Percentiles rank a stretch among this genome's conserved stretches.
Conservation (phyloP, 1,140 invertebrate genomes). For the Solenopsis fugax region DNA sequence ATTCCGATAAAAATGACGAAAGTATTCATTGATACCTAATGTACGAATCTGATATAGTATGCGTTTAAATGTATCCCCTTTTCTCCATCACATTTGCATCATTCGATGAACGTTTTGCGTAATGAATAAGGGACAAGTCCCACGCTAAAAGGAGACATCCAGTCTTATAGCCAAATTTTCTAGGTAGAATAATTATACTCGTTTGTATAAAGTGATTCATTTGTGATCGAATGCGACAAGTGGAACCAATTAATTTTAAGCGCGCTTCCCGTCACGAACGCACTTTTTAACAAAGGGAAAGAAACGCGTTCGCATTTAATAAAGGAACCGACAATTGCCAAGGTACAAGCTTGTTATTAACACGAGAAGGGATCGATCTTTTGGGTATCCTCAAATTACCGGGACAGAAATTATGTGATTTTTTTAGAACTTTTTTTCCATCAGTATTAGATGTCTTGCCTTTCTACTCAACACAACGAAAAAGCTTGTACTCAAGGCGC, state of each 20-base stretch:
- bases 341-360: conserved; percentile 45
- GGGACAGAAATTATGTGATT: conserved; percentile 11
- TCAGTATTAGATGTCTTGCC: conserved; percentile 61
- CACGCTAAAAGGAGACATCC: conserved; percentile 6
- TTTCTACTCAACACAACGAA: conserved; percentile 55
- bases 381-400: background rate
- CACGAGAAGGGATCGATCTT: background rate
- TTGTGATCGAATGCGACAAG: conserved; percentile 45
- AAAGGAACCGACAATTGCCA: background rate
- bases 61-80: conserved; percentile 20
- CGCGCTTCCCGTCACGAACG: conserved; percentile 7
- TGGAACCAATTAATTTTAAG: conserved; percentile 64
- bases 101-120: conserved; percentile 9
- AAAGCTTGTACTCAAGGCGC: conserved; percentile 24
- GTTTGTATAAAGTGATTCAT: conserved; percentile 54
- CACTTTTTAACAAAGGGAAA: background rate
- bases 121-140: background rate
- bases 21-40: background rate
- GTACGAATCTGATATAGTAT: background rate
- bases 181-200: conserved; percentile 46
- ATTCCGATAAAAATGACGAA: background rate
- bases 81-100: background rate
- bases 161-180: conserved; percentile 52
- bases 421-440: conserved; percentile 10
- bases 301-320: conserved; percentile 14